Evolutionary conservation across 2,113 vertebrate species (phyloP).

Genomic region (Diglossa brunneiventris): DNA sequence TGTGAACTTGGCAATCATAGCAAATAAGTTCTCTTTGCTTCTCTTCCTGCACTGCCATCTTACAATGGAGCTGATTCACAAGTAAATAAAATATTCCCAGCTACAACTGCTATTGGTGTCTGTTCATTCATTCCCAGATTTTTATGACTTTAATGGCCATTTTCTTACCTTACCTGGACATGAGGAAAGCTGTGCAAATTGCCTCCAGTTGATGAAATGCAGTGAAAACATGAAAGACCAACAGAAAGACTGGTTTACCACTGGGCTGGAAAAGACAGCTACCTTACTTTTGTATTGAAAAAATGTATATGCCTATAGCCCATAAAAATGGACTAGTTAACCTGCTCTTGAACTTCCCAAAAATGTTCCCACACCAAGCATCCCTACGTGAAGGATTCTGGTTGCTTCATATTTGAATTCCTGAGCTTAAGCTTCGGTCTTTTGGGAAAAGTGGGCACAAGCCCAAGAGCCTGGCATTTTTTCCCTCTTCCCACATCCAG

Average conservation of each 20-base stretch:
- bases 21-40: neutral
- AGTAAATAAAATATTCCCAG: neutral
- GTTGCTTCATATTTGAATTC: constrained; percentile 1
- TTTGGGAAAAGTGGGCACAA: neutral
- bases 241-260: neutral
- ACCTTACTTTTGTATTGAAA: neutral
- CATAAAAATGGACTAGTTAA: neutral
- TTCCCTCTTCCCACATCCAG: neutral
- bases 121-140: neutral
- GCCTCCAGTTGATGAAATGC: neutral
- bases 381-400: neutral
- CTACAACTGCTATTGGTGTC: neutral
- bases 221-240: neutral
- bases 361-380: neutral
- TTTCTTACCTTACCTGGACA: neutral
- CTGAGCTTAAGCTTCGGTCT: neutral
- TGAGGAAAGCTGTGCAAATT: neutral
- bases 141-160: neutral
- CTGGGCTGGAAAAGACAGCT: neutral
- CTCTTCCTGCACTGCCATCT: neutral
- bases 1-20: neutral
- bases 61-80: neutral
- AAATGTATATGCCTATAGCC: neutral
- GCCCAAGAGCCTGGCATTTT: constrained; percentile 20
- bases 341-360: neutral